Evolutionary conservation across 1,140 invertebrate species (phyloP).

Genomic region (Pogonognathellus flavescens): DNA sequence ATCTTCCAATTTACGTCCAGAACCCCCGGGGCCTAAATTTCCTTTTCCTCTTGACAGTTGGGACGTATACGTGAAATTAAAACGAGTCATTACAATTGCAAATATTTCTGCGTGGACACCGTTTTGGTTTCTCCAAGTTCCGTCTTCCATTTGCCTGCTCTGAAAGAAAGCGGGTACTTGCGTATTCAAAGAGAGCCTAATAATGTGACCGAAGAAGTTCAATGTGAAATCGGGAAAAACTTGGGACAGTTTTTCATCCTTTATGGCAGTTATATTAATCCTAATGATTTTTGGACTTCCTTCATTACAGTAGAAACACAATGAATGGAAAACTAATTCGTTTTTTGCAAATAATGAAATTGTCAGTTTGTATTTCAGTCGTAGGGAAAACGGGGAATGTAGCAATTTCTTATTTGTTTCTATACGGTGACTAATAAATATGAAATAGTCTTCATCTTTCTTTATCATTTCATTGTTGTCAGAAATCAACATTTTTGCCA

Average conservation of each 20-base stretch:
- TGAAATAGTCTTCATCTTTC: slow-evolving; percentile 8
- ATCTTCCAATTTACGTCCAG: slow-evolving; percentile 34
- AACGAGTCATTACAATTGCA: neutral
- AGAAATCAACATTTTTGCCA: neutral
- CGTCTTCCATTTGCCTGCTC: neutral
- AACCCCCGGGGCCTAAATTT: slow-evolving; percentile 3
- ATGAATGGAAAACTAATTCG: neutral
- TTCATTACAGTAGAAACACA: slow-evolving; percentile 18
- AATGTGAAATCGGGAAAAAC: neutral
- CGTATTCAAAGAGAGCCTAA: neutral
- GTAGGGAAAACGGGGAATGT: neutral
- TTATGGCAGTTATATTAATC: neutral
- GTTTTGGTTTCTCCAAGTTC: neutral
- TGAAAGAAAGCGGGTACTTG: neutral
- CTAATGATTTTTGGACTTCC: neutral
- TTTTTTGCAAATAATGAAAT: neutral
- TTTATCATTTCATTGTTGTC: neutral
- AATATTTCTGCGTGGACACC: neutral
- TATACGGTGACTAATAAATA: neutral
- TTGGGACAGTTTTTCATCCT: neutral
- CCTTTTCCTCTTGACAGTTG: neutral
- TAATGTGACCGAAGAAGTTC: neutral
- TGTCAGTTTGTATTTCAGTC: neutral
- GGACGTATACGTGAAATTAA: slow-evolving; percentile 20
- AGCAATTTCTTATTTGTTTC: neutral